Evolutionary conservation across 2,113 vertebrate species (phyloP), one percentile per base, ranked within the genome.

Genomic region (Gopherus evgoodei): DNA sequence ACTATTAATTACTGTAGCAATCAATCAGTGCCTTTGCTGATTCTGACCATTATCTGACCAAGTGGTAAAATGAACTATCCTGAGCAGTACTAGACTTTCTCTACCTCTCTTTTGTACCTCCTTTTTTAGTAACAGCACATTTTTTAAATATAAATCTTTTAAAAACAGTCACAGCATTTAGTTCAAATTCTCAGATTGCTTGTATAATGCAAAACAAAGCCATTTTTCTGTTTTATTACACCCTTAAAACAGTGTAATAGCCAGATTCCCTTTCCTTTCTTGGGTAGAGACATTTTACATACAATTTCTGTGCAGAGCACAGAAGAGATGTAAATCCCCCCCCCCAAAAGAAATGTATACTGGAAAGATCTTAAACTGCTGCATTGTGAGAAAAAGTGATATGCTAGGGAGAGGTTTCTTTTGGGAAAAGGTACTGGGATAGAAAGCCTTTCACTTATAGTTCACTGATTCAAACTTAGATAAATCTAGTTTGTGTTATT

Each of bases 241-340:
- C 86, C 35, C 75, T 0, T 1, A 62, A 38, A 2, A 42, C 21
- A 89, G 53, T 21, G 52, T 65, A n/a, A 44, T 14, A 82, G 57
- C 65, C 65, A 44, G 1, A 14, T 84, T 76, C 84, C 69, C 44
- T 22, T 47, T 84, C 91, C 54, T 79, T 87, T 69, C 65, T 69
- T 69, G 65, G 62, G 65, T 56, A 86, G 53, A 9, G 79, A 90
- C 82, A 9, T 83, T 92, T 62, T 80, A 24, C 22, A 87, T 83
- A 65, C 29, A 82, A 31, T 84, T 93, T 87, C 53, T 47, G 87
- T 53, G 8, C 38, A 92, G 86, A 84, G 53, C 10, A 50, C 75
- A 87, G 75, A 25, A 83, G 38, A 57, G 81, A 42, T 83, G 81
- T 56, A 83, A 16, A 83, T 57, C n/a, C 8, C 5, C 44, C 8